Conservation (phyloP, 2,113 vertebrate species). For the Psammodynastes pulverulentus region DNA sequence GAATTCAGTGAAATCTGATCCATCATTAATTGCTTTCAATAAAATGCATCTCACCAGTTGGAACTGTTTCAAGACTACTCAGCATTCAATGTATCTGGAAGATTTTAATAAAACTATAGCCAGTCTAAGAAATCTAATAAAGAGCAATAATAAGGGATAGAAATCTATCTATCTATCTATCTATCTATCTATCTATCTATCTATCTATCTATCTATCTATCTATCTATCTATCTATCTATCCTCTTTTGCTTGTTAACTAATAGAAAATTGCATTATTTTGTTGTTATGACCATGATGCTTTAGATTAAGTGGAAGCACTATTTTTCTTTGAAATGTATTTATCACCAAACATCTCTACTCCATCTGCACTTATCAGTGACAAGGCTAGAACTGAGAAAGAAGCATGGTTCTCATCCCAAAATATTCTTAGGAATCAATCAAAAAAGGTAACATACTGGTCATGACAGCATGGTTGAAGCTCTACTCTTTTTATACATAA, state of each 20-base stretch:
- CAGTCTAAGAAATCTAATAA: background rate
- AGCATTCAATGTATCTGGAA: background rate
- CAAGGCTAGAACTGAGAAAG: background rate
- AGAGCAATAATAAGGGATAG: background rate
- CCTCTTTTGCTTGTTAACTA: background rate
- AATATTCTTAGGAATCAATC: background rate
- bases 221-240: too few relatives aligned
- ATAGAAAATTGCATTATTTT: background rate
- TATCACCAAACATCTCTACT: background rate
- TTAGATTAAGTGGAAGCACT: background rate
- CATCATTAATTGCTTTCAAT: background rate
- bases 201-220: too few relatives aligned
- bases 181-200: too few relatives aligned
- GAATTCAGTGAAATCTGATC: background rate
- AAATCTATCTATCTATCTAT: too few relatives aligned
- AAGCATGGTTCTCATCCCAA: background rate
- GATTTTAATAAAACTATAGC: background rate
- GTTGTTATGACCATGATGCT: background rate
- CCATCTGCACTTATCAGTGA: background rate
- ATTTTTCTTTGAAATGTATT: background rate
- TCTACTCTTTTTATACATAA: background rate
- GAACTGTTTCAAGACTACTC: background rate
- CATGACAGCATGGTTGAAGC: background rate
- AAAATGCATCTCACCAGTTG: background rate
- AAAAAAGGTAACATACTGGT: background rate